These are phyloP conservation scores for Drosophila nr. medialis DNA, from an alignment of 2,888 invertebrate species.

Conservation along the genomic window DNA sequence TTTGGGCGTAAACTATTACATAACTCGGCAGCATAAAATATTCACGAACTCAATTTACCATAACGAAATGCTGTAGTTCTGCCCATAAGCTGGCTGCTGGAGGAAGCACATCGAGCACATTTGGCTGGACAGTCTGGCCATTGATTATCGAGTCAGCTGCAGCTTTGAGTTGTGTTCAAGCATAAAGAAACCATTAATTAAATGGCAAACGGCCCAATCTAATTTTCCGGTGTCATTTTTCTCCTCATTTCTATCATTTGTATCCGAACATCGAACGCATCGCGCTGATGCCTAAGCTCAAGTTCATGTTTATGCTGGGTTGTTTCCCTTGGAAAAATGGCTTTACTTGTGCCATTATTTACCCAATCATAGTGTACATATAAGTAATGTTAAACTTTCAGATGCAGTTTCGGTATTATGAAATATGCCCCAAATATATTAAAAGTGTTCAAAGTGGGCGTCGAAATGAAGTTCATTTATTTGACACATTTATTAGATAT, in stretches of 20 bases:
- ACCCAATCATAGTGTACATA: neutral
- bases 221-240: slow-evolving; percentile 41
- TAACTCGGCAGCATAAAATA: slow-evolving; percentile 57
- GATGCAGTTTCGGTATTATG: neutral
- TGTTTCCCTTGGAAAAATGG: neutral
- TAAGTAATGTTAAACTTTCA: too few relatives aligned
- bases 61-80: slow-evolving; percentile 48
- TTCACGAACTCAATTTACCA: slow-evolving; percentile 68
- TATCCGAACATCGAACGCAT: slow-evolving; percentile 21
- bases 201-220: slow-evolving; percentile 37
- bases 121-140: slow-evolving; percentile 9
- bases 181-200: slow-evolving; percentile 64
- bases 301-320: neutral
- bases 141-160: slow-evolving; percentile 31
- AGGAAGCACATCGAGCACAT: neutral
- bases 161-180: slow-evolving; percentile 59
- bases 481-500: neutral
- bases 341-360: neutral
- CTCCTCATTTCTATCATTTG: slow-evolving; percentile 52
- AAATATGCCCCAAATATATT: neutral
- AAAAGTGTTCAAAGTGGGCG: neutral
- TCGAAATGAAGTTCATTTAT: neutral
- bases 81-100: slow-evolving; percentile 19
- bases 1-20: slow-evolving; percentile 58
- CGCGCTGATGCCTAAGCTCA: neutral